A percentile compares a stretch with the other conserved stretches of the same genome.
Evolutionary conservation across 2,888 invertebrate species (phyloP).

Genomic region (Cerastis leucographa): DNA sequence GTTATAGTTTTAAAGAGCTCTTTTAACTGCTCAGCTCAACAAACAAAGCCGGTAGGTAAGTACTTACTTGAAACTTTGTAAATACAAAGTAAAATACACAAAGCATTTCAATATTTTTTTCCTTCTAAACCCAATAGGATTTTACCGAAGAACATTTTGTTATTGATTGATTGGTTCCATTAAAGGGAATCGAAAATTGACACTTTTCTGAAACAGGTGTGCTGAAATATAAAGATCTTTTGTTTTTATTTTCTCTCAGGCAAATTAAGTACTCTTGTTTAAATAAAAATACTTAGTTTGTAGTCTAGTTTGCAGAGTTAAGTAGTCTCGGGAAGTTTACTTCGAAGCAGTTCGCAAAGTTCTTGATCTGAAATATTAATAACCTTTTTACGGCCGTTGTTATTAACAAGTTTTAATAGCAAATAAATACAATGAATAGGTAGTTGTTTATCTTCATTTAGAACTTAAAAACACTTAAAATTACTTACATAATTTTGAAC

Average conservation of each 20-base stretch:
- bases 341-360: conserved; percentile 64
- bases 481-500: conserved; percentile 14
- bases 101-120: conserved; percentile 42
- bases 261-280: conserved; percentile 35
- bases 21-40: conserved; percentile 28
- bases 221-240: conserved; percentile 16
- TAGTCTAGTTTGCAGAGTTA: conserved; percentile 53
- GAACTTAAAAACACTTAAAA: conserved; percentile 33
- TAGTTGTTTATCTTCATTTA: conserved; percentile 29
- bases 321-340: conserved; percentile 66
- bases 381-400: conserved; percentile 67
- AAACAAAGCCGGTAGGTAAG: conserved; percentile 44
- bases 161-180: conserved; percentile 55
- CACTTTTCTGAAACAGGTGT: conserved; percentile 38
- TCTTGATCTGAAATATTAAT: conserved; percentile 70
- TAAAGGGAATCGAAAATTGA: conserved; percentile 37
- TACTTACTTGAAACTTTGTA: conserved; percentile 52
- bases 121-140: conserved; percentile 20
- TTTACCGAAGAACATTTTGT: conserved; percentile 25
- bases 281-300: conserved; percentile 56
- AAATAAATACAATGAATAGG: conserved; percentile 51
- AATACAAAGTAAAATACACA: conserved; percentile 28
- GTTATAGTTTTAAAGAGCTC: conserved; percentile 35
- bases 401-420: conserved; percentile 55
- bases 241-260: conserved; percentile 20